phyloP scores from a whole-genome alignment of 1,140 invertebrate genomes.

The Sycophila sp. region DNA sequence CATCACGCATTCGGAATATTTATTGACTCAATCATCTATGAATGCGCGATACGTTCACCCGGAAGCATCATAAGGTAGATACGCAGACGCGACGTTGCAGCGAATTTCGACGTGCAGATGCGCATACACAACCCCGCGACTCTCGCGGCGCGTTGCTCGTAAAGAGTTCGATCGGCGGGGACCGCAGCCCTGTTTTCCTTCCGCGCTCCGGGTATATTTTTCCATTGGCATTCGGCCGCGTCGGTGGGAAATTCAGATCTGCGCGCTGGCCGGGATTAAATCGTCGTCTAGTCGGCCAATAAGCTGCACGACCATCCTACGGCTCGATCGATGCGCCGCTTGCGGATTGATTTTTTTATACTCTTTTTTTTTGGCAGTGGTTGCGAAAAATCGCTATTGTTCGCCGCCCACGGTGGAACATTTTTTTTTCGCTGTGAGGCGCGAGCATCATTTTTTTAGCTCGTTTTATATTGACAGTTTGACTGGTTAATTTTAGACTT shows the following conservation, averaged over 20 bases:
- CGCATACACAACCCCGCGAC: background rate
- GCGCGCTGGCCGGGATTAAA: constrained; percentile 6
- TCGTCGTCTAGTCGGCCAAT: constrained; percentile 10
- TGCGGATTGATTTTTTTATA: constrained; percentile 9
- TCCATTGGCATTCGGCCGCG: constrained; percentile 3
- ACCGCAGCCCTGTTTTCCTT: background rate
- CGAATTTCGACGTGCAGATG: no score
- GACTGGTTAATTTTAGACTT: no score
- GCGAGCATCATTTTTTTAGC: background rate
- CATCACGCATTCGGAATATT: background rate
- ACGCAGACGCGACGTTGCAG: background rate
- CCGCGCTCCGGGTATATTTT: background rate
- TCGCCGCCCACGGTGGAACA: background rate
- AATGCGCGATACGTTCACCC: background rate
- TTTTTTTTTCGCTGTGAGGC: no score
- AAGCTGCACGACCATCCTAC: background rate
- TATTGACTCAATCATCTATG: background rate
- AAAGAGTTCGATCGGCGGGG: constrained; percentile 16
- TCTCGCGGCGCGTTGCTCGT: constrained; percentile 10
- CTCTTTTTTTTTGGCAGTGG: background rate
- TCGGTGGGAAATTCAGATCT: constrained; percentile 9
- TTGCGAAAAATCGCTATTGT: background rate
- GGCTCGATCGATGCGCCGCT: background rate
- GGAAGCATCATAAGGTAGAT: background rate
- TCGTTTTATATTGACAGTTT: no score